phyloP scores from a whole-genome alignment of 1,140 invertebrate genomes.

The Palaemon carinicauda region DNA sequence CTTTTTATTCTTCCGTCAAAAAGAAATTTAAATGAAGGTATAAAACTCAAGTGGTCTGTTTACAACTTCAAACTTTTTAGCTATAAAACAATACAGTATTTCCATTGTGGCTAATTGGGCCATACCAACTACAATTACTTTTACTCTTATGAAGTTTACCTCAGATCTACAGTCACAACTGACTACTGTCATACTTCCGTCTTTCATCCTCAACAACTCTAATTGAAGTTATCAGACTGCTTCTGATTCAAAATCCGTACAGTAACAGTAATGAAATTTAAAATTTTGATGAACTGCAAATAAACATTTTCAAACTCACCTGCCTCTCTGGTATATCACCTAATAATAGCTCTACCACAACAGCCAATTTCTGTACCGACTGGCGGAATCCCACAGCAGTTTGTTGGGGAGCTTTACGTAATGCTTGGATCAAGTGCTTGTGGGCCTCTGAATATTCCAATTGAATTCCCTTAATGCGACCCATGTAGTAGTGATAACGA shows the following conservation, averaged over 20 bases:
- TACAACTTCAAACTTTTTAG: too few species aligned
- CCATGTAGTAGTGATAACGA: slow-evolving; percentile 95
- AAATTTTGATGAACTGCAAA: neutral
- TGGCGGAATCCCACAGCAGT: slow-evolving; percentile 98
- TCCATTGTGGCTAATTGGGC: too few species aligned
- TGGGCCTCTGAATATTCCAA: slow-evolving; percentile 97
- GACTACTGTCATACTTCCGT: neutral
- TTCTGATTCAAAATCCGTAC: neutral
- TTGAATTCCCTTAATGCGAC: slow-evolving; percentile 95
- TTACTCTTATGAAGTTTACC: too few species aligned
- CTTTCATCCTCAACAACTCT: neutral
- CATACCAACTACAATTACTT: too few species aligned
- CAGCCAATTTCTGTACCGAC: slow-evolving; percentile 94
- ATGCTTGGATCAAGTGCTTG: slow-evolving; percentile 89
- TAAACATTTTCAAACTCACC: slow-evolving; percentile 10
- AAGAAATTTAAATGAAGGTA: neutral
- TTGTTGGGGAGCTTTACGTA: slow-evolving; percentile 96
- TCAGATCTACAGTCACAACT: too few species aligned
- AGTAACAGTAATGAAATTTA: neutral
- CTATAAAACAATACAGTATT: too few species aligned
- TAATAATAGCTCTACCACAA: slow-evolving; percentile 93
- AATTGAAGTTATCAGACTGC: neutral
- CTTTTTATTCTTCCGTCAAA: slow-evolving; percentile 60
- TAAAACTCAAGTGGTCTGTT: too few species aligned
- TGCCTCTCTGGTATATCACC: slow-evolving; percentile 94